These are phyloP conservation scores for Emys orbicularis DNA, from an alignment of 2,797 vertebrate genomes.

Conservation along the genomic window DNA sequence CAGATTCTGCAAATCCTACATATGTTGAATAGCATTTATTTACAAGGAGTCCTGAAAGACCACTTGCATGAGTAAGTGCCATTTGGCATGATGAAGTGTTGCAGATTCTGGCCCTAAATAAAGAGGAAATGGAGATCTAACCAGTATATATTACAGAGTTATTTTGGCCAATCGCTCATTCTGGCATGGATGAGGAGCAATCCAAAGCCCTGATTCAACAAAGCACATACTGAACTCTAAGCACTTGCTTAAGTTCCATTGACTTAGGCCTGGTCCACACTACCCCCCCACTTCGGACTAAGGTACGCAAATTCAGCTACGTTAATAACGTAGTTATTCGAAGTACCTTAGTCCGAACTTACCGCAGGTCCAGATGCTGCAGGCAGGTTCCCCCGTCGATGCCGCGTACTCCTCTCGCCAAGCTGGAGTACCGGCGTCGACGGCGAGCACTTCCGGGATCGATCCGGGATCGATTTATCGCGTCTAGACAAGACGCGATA, in stretches of 20 bases:
- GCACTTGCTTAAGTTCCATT: neutral
- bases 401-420: too few species aligned
- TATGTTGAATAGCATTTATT: neutral
- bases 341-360: too few species aligned
- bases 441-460: too few species aligned
- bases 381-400: too few species aligned
- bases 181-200: neutral
- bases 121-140: neutral
- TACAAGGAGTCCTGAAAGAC: neutral
- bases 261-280: too few species aligned
- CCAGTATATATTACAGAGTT: neutral
- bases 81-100: neutral
- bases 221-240: neutral
- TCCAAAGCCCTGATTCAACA: neutral
- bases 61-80: neutral
- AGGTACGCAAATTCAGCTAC: too few species aligned
- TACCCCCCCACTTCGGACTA: too few species aligned
- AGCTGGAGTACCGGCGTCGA: too few species aligned
- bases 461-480: too few species aligned
- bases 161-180: neutral
- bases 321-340: too few species aligned
- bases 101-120: neutral
- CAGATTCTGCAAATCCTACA: accelerated
- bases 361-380: too few species aligned
- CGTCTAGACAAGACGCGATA: too few species aligned